Base-by-base conservation (phyloP, 2,888 invertebrate genomes). In the Litoditis marina region DNA sequence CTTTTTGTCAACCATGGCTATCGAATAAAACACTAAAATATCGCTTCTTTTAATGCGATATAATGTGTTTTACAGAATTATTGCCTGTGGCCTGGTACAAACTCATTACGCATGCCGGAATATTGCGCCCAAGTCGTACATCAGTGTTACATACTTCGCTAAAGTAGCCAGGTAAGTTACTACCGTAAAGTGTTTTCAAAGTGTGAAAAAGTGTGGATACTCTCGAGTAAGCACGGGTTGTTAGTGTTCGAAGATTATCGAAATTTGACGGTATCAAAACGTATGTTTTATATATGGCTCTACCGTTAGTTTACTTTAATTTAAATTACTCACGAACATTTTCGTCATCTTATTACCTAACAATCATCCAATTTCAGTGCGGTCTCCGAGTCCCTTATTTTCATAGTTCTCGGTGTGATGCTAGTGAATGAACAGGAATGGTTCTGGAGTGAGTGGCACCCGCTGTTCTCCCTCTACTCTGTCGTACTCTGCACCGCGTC, bases 61-160 rank as follows among this genome's bases (percentile, higher is more conserved):
- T 11, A 47, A 47, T 30, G 2, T 4, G 44, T 32, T 47, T 78
- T 81, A 55, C 80, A 86, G 86, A 67, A 84, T 87, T 25, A 87
- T 87, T 49, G 85, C 84, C 16, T 87, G 87, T 79, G 87, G 87
- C 0, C 77, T 87, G 30, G 81, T 86, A 19, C 87, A 88, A 80
- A 85, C 86, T 6, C 86, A 87, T 55, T 88, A 87, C 73, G 85
- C 87, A n/a, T 84, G 85, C 69, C 82, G 84, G 64, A 88, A 87
- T 76, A 84, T 87, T 34, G 86, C 86, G 0, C 81, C 83, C 67
- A 87, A 87, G 74, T 87, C 87, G 0, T 83, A 83, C 63, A 85
- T 85, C n/a, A 85, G 86, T 34, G 84, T 87, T 36, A 86, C 85
- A 68, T 87, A 87, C 75, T 86, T 86, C 77, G 85, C 84, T 28